Percentiles rank a stretch among this genome's conserved stretches.
phyloP scores from a whole-genome alignment of 2,888 invertebrate species.

The Polylopha cassiicola region DNA sequence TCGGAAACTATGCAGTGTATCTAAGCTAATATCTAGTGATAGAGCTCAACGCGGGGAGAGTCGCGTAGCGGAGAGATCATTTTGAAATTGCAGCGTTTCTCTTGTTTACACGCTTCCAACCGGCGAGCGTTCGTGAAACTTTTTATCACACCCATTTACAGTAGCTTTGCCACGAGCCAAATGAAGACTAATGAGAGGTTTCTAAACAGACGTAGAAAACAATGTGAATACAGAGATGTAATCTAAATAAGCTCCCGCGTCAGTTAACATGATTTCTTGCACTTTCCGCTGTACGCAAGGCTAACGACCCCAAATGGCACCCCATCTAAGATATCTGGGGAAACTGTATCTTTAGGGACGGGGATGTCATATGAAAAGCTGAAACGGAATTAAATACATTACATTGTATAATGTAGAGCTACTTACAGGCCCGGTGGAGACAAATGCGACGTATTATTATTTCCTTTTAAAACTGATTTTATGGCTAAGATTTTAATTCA shows the following conservation, averaged over 20 bases:
- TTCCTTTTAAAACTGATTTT: too few species aligned
- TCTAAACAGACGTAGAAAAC: slow-evolving; percentile 7
- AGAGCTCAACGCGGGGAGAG: slow-evolving; percentile 17
- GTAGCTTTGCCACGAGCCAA: slow-evolving; percentile 1
- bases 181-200: slow-evolving; percentile 8
- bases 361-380: too few species aligned
- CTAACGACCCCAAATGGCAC: slow-evolving; percentile 63
- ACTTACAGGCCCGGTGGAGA: too few species aligned
- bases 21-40: slow-evolving; percentile 10
- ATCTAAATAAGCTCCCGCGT: slow-evolving; percentile 31
- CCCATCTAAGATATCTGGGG: slow-evolving; percentile 27
- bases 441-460: too few species aligned
- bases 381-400: too few species aligned
- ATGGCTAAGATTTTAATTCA: slow-evolving; percentile 9
- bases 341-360: slow-evolving; percentile 8
- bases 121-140: slow-evolving; percentile 4
- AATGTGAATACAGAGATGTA: slow-evolving; percentile 5
- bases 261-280: slow-evolving; percentile 52
- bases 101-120: slow-evolving; percentile 13
- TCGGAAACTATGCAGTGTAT: slow-evolving; percentile 12
- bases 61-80: slow-evolving; percentile 20
- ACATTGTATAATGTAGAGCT: too few species aligned
- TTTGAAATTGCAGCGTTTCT: slow-evolving; percentile 23
- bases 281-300: slow-evolving; percentile 51
- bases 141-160: slow-evolving; percentile 4